Conservation (phyloP, 2,888 invertebrate genomes). For the Xestoiulus laeticollis region DNA sequence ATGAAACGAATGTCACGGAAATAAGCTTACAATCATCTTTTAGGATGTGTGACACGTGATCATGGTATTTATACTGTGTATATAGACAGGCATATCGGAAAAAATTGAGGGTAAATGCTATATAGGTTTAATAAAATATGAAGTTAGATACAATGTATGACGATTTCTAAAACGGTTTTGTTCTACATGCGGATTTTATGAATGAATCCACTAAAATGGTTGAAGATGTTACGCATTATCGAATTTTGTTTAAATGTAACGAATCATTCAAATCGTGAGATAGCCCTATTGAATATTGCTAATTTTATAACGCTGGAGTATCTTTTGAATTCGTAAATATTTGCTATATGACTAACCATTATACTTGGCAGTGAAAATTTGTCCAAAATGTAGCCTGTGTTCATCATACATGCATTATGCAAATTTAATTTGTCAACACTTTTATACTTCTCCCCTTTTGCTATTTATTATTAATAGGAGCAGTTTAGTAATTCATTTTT, state of each 20-base stretch:
- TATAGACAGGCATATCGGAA: background rate
- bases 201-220: no score
- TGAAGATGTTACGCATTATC: no score
- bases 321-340: no score
- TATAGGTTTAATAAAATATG: background rate
- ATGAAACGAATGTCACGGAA: background rate
- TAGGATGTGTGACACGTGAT: background rate
- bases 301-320: no score
- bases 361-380: background rate
- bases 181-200: no score
- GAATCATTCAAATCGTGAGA: no score
- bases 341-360: no score
- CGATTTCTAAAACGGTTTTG: background rate
- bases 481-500: conserved; percentile 22
- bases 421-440: conserved; percentile 10
- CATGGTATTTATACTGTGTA: background rate
- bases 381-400: background rate
- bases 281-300: no score
- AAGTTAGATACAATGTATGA: background rate
- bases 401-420: background rate
- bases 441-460: background rate
- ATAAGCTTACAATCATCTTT: background rate
- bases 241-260: no score
- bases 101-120: background rate
- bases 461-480: conserved; percentile 9